Evolutionary conservation across 35 echinoderm and acorn worm genomes (phyloP), one percentile per base, ranked within the genome.

Genomic region (Lytechinus pictus): DNA sequence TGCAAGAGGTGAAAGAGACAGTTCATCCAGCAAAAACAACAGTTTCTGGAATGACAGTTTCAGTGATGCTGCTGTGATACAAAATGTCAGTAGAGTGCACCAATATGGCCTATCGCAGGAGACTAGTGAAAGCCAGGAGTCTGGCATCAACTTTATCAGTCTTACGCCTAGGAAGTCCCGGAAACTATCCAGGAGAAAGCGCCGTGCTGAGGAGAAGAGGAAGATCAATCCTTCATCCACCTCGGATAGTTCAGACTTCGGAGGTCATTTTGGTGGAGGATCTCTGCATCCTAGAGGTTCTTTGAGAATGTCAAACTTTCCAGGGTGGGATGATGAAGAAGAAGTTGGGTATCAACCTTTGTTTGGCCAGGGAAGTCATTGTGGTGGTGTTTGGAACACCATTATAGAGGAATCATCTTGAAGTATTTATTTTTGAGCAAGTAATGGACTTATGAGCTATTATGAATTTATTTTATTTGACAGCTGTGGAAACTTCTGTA

Each of bases 341-440:
- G 88, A 90, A 12, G 88, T 54, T 13, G 88, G 52, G 10, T 90
- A 21, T 16, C 29, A 8, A 54, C 88, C 88, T 10, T 54, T 90
- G 88, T 90, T 90, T 21, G 9, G 88, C 10, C 88, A 54, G n/a
- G 28, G 29, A 6, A 54, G 27, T 9, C 88, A 90, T 54, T 90
- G 88, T 9, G 88, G 88, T 52, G 88, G 88, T 44, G 88, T 90
- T 14, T 90, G 88, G 88, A 44, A 90, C 29, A 52, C 88, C 52
- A 90, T 90, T 33, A 54, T 90, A 13, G 88, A 90, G 88, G 88
- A 90, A 52, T 90, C 88, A 52, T 90, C 88, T 51, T 90, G 14
- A 79, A 79, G 66, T 8, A 44, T 44, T 44, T 44, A n/a, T 44
- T 44, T 44, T 44, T 44, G 33, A 27, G 66, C 12, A 0, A 79